These are phyloP conservation scores for Tokudaia tokunoshimensis DNA, from an alignment of 2,797 vertebrate genomes.

Conservation along the genomic window DNA sequence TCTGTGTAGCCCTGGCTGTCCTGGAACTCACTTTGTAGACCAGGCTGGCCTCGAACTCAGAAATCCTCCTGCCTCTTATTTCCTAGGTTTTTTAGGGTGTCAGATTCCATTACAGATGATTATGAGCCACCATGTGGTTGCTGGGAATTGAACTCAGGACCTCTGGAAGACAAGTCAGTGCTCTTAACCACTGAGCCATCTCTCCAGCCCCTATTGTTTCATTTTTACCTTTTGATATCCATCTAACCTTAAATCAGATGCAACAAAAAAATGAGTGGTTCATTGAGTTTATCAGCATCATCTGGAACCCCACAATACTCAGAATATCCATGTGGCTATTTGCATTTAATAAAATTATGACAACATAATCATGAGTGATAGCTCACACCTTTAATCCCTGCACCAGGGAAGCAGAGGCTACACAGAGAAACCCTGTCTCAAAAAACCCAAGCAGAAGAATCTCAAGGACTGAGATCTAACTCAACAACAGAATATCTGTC, in stretches of 20 bases:
- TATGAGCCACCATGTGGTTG: too few relatives aligned
- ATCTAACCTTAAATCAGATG: conserved; percentile 5
- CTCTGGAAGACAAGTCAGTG: too few relatives aligned
- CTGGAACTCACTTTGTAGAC: too few relatives aligned
- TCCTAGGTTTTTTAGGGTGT: background rate
- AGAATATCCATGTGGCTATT: background rate
- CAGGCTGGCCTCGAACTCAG: too few relatives aligned
- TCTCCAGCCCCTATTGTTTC: background rate
- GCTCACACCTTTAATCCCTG: background rate
- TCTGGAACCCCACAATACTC: conserved; percentile 18
- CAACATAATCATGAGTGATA: background rate
- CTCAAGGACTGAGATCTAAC: background rate
- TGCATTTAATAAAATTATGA: conserved; percentile 40
- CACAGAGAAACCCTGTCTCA: background rate
- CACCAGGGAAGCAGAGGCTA: background rate
- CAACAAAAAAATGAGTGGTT: conserved; percentile 22
- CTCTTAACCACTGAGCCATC: too few relatives aligned
- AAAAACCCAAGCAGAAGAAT: background rate
- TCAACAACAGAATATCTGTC: background rate
- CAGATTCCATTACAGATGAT: too few relatives aligned
- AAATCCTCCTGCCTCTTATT: too few relatives aligned
- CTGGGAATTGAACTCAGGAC: too few relatives aligned
- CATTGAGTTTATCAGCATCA: background rate
- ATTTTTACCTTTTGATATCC: background rate
- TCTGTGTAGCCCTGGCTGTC: too few relatives aligned